Evolutionary conservation across 2,113 vertebrate genomes (phyloP), one percentile per base, ranked within the genome.

Genomic region (Micromys minutus): DNA sequence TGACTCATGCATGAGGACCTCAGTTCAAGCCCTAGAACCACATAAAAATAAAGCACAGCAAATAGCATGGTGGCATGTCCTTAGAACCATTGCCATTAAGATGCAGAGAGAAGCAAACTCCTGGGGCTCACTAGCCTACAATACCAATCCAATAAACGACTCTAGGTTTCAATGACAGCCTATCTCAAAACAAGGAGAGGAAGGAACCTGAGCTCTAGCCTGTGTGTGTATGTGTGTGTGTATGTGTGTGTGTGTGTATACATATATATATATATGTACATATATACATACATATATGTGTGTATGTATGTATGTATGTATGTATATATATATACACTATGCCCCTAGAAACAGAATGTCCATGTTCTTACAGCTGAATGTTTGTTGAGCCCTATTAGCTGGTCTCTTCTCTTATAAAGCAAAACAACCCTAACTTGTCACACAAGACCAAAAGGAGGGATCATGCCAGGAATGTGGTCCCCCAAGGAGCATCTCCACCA

Each of bases 381-480:
- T 94, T 55, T 36, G 65, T 83, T 76, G 59, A 71, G 69, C n/a
- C 75, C 85, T 85, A 76, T 89, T 81, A 92, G 77, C 89, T 96
- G 92, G 26, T 75, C 74, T 45, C 52, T 3, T 87, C 94, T 71
- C 59, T 52, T 80, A 59, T 11, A 52, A 89, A 85, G 89, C 95
- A 95, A 93, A 76, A 81, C 86, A 94, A 71, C 45, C 36, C 91
- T 65, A 71, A 55, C 93, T 61, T 90, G 96, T 84, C 77, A 57
- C 55, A 52, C 87, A 93, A 96, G 96, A 98, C 96, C 93, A 95
- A 67, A 97, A 94, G 94, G 81, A 75, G 47, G 67, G 65, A 87
- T 95, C 74, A 90, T 88, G 95, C 63, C 85, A 83, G 91, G 95
- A 89, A 96, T 83, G 89, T 87, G 92, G 74, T 71, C 91, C 61